Base-by-base conservation (phyloP, 2,888 invertebrate species). In the Oxycera nigricornis region DNA sequence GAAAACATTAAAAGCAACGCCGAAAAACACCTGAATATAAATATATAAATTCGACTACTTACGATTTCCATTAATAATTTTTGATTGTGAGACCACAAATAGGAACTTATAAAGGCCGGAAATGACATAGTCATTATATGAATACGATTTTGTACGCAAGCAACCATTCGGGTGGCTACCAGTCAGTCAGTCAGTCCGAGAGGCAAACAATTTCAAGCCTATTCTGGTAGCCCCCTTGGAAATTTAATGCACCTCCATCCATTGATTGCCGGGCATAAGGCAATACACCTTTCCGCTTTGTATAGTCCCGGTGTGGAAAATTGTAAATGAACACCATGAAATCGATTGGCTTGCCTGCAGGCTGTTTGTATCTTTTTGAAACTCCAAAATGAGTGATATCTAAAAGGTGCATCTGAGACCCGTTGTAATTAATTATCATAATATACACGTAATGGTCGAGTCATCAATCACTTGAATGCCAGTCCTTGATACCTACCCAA, bases 351-450 rank as follows among this genome's bases (percentile, higher is more conserved):
- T 35, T 35, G 35, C 6, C 35, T 35, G 11, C 35, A 35, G 11
- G 7, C 7, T 35, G 35, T 11, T 35, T 35, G 35, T 35, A 35
- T 35, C 11, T n/a, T 11, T 11, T 35, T 35, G 35, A 35, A 35
- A 35, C 35, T 35, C 35, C 11, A 4, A 7, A 50, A 17, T 59
- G 62, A 62, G 35, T 62, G 35, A 62, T 62, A 62, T 62, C 62
- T 35, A 39, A 62, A 62, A 35, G 62, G 31, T 62, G 62, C 62
- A 62, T 62, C 35, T 62, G 62, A 62, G 62, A 4, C 62, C 35
- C 62, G 35, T 62, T 62, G 62, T 62, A 62, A 62, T 62, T 62
- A 62, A 62, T 62, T 62, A 62, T 35, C 62, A 62, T 62, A 62
- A 62, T 62, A 62, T 24, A 62, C 22, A 20, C 62, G 62, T 62